phyloP scores from a whole-genome alignment of 2,113 vertebrate species.

The Cavia aperea region DNA sequence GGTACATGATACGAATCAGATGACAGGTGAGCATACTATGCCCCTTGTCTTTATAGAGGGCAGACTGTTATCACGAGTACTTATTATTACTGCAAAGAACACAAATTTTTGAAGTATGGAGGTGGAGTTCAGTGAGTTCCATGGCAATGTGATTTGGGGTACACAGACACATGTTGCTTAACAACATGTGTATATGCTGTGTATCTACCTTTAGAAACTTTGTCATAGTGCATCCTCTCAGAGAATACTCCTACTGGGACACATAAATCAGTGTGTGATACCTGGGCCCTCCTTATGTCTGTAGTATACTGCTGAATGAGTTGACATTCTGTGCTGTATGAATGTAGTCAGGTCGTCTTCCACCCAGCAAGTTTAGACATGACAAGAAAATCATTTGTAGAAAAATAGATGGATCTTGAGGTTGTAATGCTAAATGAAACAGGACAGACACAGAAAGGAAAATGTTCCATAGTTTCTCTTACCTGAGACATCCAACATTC shows the following conservation, averaged over 20 bases:
- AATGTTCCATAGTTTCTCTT: background rate
- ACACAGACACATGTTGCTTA: background rate
- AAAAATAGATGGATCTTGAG: background rate
- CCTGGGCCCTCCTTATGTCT: background rate
- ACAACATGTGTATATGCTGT: background rate
- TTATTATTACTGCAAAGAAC: background rate
- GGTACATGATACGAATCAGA: background rate
- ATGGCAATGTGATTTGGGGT: background rate
- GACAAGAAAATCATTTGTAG: background rate
- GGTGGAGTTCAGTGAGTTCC: background rate
- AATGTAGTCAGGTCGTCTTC: background rate
- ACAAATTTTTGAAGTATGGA: background rate
- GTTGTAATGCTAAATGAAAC: background rate
- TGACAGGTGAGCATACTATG: background rate
- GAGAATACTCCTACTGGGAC: background rate
- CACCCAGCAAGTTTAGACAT: background rate
- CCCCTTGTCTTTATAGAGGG: background rate
- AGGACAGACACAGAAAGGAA: background rate
- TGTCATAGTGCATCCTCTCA: background rate
- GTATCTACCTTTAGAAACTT: too few species aligned
- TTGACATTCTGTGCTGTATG: background rate
- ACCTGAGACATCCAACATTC: background rate
- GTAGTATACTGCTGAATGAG: background rate
- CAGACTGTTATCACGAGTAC: background rate
- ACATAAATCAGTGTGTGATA: background rate